phyloP scores from a whole-genome alignment of 2,888 invertebrate species.

The Cephus pygmeus region DNA sequence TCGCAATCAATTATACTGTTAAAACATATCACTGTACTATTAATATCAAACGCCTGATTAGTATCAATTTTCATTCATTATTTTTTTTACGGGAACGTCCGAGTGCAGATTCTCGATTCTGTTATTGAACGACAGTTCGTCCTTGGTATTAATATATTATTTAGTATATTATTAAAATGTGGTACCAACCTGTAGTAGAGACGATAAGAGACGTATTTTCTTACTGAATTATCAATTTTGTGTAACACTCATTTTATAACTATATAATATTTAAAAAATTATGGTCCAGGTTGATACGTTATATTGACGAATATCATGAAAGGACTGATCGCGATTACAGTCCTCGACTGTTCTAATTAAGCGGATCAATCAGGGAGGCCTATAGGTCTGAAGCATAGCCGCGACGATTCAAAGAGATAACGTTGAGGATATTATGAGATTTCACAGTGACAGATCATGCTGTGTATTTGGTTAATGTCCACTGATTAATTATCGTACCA shows the following conservation, averaged over 20 bases:
- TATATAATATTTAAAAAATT: not conserved
- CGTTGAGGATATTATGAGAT: not conserved
- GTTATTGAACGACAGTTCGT: not conserved
- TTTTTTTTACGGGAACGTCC: not conserved
- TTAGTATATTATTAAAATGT: not conserved
- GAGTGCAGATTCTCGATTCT: not conserved
- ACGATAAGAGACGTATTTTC: not conserved
- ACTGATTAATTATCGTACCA: constrained; percentile 11
- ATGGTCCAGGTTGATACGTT: not conserved
- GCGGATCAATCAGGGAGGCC: constrained; percentile 14
- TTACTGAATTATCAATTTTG: not conserved
- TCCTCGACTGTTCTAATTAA: not conserved
- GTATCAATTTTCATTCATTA: not conserved
- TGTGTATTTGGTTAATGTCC: not conserved
- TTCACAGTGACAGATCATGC: constrained; percentile 11
- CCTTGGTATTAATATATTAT: not conserved
- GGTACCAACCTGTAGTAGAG: not conserved
- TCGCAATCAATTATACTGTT: not conserved
- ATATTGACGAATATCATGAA: not conserved
- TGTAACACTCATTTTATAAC: not conserved
- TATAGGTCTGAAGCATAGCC: constrained; percentile 2
- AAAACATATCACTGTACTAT: not conserved
- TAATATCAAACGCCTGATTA: not conserved
- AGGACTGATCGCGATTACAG: not conserved
- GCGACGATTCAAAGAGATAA: constrained; percentile 4